A percentile compares a stretch with the other conserved stretches of the same genome.
phyloP scores from a whole-genome alignment of 2,797 vertebrate species.

The Gymnodraco acuticeps region DNA sequence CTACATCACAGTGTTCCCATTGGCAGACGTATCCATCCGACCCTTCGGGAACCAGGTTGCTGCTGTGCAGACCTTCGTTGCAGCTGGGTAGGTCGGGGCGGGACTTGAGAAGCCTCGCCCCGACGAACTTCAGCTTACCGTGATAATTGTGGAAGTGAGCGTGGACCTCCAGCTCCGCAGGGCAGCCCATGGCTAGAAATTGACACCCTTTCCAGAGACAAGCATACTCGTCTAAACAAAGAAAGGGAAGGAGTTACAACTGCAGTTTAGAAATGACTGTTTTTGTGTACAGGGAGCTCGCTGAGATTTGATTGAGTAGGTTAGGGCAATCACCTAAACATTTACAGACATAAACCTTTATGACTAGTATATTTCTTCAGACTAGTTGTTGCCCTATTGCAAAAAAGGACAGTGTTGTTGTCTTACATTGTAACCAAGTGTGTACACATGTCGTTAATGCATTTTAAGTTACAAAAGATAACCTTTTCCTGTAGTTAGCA shows the following conservation, averaged over 20 bases:
- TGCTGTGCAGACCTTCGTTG: slow-evolving; percentile 79
- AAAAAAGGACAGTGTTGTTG: neutral
- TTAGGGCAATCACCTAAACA: neutral
- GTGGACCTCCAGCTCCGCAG: slow-evolving; percentile 77
- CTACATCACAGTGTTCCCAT: slow-evolving; percentile 87
- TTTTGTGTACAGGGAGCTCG: neutral
- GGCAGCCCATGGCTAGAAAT: slow-evolving; percentile 81
- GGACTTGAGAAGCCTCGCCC: slow-evolving; percentile 74
- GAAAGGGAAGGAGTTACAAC: neutral
- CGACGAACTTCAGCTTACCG: slow-evolving; percentile 82
- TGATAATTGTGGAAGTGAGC: slow-evolving; percentile 85
- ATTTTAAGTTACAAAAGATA: neutral
- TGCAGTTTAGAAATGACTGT: neutral
- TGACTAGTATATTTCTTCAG: neutral
- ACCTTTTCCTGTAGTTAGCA: too few species aligned
- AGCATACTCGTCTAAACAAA: slow-evolving; percentile 76
- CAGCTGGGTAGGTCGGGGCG: slow-evolving; percentile 79
- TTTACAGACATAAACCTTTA: neutral
- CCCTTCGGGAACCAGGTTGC: slow-evolving; percentile 81
- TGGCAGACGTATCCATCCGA: slow-evolving; percentile 79
- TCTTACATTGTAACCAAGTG: neutral
- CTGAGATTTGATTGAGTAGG: neutral
- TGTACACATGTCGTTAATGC: neutral
- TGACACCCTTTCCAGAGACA: slow-evolving; percentile 85
- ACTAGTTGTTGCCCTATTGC: neutral